Conservation (phyloP, 2,797 vertebrate species). For the Graptemys geographica region DNA sequence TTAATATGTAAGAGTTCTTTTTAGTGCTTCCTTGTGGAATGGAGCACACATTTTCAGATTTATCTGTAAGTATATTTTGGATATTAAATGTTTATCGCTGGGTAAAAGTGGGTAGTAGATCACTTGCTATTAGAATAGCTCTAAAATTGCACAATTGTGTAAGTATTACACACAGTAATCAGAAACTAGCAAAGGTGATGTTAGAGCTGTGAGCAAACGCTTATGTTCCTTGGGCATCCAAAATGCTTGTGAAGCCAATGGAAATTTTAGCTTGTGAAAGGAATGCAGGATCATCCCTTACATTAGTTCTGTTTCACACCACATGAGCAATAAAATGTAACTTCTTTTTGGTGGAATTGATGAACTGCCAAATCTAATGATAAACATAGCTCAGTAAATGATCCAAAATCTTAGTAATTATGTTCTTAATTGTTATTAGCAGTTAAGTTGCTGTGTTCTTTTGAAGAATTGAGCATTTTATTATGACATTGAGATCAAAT, state of each 20-base stretch:
- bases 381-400: neutral
- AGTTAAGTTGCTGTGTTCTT: neutral
- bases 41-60: neutral
- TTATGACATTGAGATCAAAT: rapidly evolving
- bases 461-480: neutral
- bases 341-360: neutral
- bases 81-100: neutral
- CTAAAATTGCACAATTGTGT: neutral
- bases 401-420: neutral
- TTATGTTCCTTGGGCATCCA: neutral
- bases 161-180: neutral
- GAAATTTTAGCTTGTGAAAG: rapidly evolving
- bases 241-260: neutral
- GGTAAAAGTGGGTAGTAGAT: neutral
- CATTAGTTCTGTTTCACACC: neutral
- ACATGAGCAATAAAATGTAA: neutral
- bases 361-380: neutral
- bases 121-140: rapidly evolving
- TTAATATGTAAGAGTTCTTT: neutral
- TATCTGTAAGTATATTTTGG: neutral
- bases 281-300: neutral
- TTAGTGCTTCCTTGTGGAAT: neutral
- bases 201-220: neutral
- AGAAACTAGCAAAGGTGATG: neutral
- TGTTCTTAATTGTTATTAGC: neutral